Conservation (phyloP, 2,888 invertebrate genomes). For the Celastrina argiolus region DNA sequence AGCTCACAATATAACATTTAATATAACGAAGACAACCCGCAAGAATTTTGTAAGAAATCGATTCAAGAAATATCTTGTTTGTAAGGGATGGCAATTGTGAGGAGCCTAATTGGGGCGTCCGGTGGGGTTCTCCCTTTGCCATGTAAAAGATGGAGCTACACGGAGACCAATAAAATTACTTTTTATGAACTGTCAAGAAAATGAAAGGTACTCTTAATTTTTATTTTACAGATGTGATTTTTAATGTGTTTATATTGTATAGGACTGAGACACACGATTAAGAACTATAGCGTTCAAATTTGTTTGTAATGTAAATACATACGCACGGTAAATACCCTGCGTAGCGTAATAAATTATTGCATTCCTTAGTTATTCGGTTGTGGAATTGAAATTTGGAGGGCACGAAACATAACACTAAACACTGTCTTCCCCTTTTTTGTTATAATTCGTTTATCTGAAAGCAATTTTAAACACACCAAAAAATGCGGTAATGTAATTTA, state of each 20-base stretch:
- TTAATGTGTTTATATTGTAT: neutral
- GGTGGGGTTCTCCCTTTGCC: neutral
- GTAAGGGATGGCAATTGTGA: constrained; percentile 10
- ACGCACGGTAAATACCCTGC: too few relatives aligned
- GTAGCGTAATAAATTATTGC: too few relatives aligned
- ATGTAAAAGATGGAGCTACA: neutral
- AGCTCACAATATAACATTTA: neutral
- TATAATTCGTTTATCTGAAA: too few relatives aligned
- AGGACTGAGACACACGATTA: too few relatives aligned
- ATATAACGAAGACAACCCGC: neutral
- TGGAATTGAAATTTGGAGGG: too few relatives aligned
- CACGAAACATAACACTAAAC: too few relatives aligned
- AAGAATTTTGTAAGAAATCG: neutral
- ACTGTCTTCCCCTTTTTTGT: too few relatives aligned
- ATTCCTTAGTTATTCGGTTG: too few relatives aligned
- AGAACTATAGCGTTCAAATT: too few relatives aligned
- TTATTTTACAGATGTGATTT: neutral
- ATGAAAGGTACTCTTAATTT: neutral
- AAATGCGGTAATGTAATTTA: too few relatives aligned
- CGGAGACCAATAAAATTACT: constrained; percentile 8
- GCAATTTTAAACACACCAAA: too few relatives aligned
- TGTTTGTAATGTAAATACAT: too few relatives aligned
- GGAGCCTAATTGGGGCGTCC: constrained; percentile 1
- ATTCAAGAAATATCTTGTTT: constrained; percentile 10
- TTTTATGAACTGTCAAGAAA: constrained; percentile 9